Evolutionary conservation across 2,113 vertebrate species (phyloP).

Genomic region (Mormyrus lacerda): DNA sequence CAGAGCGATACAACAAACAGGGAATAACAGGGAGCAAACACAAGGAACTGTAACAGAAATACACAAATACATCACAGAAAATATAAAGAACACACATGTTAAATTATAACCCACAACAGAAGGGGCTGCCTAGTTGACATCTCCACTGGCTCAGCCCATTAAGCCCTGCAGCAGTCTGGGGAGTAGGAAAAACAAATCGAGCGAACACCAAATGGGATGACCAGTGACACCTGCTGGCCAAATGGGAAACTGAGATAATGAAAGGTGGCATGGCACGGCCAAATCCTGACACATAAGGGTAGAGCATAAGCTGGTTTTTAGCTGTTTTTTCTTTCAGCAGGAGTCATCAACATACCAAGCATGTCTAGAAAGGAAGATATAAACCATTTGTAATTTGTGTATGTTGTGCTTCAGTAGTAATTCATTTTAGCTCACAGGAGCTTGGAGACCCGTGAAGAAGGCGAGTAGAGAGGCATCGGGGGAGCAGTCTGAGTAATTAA

Average conservation of each 20-base stretch:
- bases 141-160: not conserved
- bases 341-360: not conserved
- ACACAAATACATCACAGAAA: not conserved
- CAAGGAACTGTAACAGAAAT: not conserved
- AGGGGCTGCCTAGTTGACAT: not conserved
- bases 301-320: not conserved
- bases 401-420: not conserved
- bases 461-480: not conserved
- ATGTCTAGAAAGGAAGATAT: not conserved
- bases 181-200: not conserved
- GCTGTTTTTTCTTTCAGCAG: not conserved
- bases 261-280: not conserved
- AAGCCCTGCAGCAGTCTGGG: not conserved
- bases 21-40: not conserved
- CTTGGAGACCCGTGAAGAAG: not conserved
- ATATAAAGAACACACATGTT: not conserved
- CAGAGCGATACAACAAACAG: not conserved
- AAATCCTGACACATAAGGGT: not conserved
- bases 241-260: not conserved
- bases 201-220: not conserved
- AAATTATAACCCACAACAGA: not conserved
- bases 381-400: not conserved
- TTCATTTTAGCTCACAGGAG: not conserved
- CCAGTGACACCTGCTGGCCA: not conserved
- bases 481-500: not conserved